Evolutionary conservation across 2,888 invertebrate species (phyloP), one percentile per base, ranked within the genome.

Genomic region (Allolobophora icterica): DNA sequence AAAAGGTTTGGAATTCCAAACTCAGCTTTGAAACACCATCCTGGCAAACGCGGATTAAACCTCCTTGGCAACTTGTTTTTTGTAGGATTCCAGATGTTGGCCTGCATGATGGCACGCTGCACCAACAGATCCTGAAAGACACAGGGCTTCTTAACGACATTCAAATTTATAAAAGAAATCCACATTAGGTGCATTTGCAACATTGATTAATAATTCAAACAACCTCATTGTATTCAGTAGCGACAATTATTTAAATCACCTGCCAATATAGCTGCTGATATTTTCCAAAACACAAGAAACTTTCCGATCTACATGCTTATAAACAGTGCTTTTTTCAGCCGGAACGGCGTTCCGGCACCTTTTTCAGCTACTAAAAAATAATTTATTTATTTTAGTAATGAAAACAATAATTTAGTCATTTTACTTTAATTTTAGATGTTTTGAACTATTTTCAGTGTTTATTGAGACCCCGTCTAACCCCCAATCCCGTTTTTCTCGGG

Each of bases 31-130:
- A 94, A 94, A n/a, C 92, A 92, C 93, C 97, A 96, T 38, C 97
- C 97, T 19, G 97, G 97, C 93, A 97, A 96, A 2, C 96, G 96
- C 19, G 91, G 91, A 94, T 97, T 97, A 94, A 97, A 97, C 5
- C 96, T 95, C 95, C 97, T 97, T 0, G 97, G 97, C 89, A 98
- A 95, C 94, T 97, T 97, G 92, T 97, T 96, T 95, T 98, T 97
- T 94, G 97, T 96, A 35, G 97, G 97, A 96, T 98, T 98, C 95
- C 95, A 95, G 4, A 94, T 92, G 91, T 95, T 95, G 17, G 95
- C 94, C 92, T 95, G 95, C 93, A 95, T 94, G 84, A 96, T 94
- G 90, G 92, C 93, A n/a, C 94, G 92, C 92, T 94, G 94, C 17
- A 94, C 92, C 90, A 94, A 90, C 42, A 92, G 91, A 92, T 94